A percentile compares a stretch with the other conserved stretches of the same genome.
Evolutionary conservation across 2,888 invertebrate species (phyloP).

Genomic region (Acanthosepion esculentum): DNA sequence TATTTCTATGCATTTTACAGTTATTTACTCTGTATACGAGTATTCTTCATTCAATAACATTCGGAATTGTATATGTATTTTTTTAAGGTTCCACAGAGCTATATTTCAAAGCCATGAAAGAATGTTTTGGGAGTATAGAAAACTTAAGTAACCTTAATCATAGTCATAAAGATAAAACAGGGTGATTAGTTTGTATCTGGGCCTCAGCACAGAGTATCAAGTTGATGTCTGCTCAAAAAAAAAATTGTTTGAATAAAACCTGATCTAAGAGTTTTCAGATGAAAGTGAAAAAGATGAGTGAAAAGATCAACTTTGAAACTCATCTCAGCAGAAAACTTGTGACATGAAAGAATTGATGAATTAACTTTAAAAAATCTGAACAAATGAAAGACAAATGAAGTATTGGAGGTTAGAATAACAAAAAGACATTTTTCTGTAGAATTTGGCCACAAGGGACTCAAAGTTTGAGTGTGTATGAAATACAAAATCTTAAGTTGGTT

Average conservation of each 20-base stretch:
- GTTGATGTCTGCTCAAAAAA: neutral
- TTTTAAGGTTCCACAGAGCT: neutral
- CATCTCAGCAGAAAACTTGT: neutral
- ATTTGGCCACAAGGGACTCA: conserved; percentile 9
- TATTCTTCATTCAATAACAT: neutral
- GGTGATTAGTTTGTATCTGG: neutral
- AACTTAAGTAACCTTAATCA: neutral
- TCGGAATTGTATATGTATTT: neutral
- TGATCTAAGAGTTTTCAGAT: conserved; percentile 11
- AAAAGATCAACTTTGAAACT: neutral
- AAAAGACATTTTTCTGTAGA: neutral
- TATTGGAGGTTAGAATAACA: neutral
- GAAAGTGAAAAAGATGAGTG: conserved; percentile 5
- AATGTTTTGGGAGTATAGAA: neutral
- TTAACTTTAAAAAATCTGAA: neutral
- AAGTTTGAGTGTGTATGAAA: neutral
- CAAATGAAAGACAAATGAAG: neutral
- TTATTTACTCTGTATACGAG: neutral
- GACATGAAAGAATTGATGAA: conserved; percentile 1
- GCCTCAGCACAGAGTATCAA: neutral
- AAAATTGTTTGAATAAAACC: neutral
- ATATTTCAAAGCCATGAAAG: neutral
- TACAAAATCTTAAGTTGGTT: conserved; percentile 1
- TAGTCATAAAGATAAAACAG: neutral
- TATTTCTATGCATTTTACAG: neutral